Percentiles rank a stretch among this genome's conserved stretches.
Evolutionary conservation across 37 sponge, comb jelly and placozoan species (phyloP).

Genomic region (Oscarella lobularis): DNA sequence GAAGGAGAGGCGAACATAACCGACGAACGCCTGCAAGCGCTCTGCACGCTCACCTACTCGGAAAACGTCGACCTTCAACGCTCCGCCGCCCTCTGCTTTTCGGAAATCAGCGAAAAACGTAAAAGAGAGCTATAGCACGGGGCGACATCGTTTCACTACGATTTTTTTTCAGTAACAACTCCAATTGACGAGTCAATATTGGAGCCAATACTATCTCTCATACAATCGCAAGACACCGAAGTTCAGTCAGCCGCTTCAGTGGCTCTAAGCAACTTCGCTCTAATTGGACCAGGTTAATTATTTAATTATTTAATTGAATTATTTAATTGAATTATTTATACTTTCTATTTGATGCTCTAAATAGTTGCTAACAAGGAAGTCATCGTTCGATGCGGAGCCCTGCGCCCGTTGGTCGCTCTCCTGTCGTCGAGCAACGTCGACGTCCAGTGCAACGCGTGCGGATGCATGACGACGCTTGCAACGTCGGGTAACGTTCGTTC

Average conservation of each 20-base stretch:
- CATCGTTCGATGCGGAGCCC: constrained; percentile 46
- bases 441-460: constrained; percentile 86
- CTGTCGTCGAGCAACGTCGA: constrained; percentile 36
- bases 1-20: too few species aligned
- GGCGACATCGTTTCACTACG: too few species aligned
- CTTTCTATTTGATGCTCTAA: not conserved
- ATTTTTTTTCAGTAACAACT: constrained; percentile 31
- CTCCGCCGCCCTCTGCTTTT: constrained; percentile 73
- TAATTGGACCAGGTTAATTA: constrained; percentile 63
- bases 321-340: not conserved
- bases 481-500: constrained; percentile 38
- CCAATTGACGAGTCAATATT: constrained; percentile 38
- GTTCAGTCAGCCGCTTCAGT: constrained; percentile 63
- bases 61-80: constrained; percentile 67
- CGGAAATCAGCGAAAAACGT: constrained; percentile 73
- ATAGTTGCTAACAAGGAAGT: constrained; percentile 56
- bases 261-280: constrained; percentile 72
- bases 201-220: constrained; percentile 54
- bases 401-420: constrained; percentile 54
- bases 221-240: constrained; percentile 51
- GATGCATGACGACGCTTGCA: constrained; percentile 84
- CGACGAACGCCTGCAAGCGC: constrained; percentile 31
- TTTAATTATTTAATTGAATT: not conserved
- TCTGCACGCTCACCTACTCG: constrained; percentile 53
- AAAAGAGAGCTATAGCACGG: too few species aligned